Percentiles rank a stretch among this genome's conserved stretches.
phyloP scores from a whole-genome alignment of 2,797 vertebrate species.

The Smutsia gigantea region DNA sequence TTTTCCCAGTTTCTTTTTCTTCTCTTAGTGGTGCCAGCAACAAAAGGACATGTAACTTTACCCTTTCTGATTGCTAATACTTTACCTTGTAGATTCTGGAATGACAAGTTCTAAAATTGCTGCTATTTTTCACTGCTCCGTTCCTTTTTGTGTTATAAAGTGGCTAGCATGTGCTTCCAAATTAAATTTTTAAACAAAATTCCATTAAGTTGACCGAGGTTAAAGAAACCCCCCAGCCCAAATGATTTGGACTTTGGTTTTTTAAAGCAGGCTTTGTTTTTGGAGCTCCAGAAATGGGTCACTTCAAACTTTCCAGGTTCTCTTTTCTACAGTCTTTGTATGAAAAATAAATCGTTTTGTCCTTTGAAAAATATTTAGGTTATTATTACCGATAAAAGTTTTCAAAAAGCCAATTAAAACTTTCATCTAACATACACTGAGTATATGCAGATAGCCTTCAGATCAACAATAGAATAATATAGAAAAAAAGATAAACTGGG shows the following conservation, averaged over 20 bases:
- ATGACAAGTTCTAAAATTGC: slow-evolving; percentile 43
- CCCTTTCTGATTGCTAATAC: slow-evolving; percentile 51
- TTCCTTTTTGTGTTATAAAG: slow-evolving; percentile 34
- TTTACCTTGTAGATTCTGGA: slow-evolving; percentile 60
- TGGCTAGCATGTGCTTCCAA: slow-evolving; percentile 38
- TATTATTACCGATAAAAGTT: background rate
- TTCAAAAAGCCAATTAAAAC: slow-evolving; percentile 5
- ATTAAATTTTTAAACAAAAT: slow-evolving; percentile 66
- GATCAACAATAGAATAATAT: background rate
- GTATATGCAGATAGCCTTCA: background rate
- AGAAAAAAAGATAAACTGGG: background rate
- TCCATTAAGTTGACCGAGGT: slow-evolving; percentile 47
- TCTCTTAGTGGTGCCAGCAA: slow-evolving; percentile 66
- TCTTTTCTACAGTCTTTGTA: slow-evolving; percentile 12
- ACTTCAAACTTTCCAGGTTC: slow-evolving; percentile 55
- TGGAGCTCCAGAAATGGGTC: background rate
- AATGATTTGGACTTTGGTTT: background rate
- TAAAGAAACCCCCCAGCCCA: slow-evolving; percentile 57
- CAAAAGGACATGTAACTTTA: slow-evolving; percentile 68
- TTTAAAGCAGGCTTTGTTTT: slow-evolving; percentile 61
- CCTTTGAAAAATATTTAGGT: slow-evolving; percentile 4
- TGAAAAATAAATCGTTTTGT: slow-evolving; percentile 19
- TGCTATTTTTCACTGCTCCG: slow-evolving; percentile 30
- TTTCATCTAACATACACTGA: background rate
- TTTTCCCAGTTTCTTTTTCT: slow-evolving; percentile 64